These are phyloP conservation scores for Athripsodes cinereus DNA, from an alignment of 2,888 invertebrate species.

Conservation along the genomic window DNA sequence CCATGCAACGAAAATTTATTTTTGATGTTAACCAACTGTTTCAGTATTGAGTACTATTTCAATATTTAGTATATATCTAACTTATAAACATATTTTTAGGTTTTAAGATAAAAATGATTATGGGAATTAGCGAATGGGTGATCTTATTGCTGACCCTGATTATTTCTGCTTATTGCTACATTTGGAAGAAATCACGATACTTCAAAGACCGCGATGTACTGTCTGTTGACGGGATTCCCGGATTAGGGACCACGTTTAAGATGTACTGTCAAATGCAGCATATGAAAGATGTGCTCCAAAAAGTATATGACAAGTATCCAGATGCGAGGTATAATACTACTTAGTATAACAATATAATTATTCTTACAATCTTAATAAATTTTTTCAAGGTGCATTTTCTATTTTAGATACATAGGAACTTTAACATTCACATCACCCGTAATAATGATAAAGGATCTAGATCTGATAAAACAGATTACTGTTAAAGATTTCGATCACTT, in stretches of 20 bases:
- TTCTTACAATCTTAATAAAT: no score
- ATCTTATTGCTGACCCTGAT: background rate
- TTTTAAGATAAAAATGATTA: no score
- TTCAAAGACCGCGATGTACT: conserved; percentile 11
- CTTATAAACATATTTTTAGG: no score
- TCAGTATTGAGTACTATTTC: no score
- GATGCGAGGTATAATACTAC: conserved; percentile 20
- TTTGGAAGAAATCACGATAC: conserved; percentile 13
- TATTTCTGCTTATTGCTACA: background rate
- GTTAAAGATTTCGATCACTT: conserved; percentile 34
- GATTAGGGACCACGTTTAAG: conserved; percentile 25
- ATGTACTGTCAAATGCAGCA: conserved; percentile 11
- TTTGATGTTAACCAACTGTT: no score
- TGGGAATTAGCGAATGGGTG: no score
- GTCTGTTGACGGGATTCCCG: conserved; percentile 19
- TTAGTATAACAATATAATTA: no score
- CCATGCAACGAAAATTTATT: no score
- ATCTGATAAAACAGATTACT: conserved; percentile 31
- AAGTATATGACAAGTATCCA: conserved; percentile 7
- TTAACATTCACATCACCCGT: conserved; percentile 31
- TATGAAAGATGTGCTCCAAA: conserved; percentile 12
- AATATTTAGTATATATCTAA: no score
- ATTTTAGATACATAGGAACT: conserved; percentile 28
- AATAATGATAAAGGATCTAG: conserved; percentile 32
- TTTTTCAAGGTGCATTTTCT: background rate